A percentile compares a stretch with the other conserved stretches of the same genome.
These are phyloP conservation scores for Lymantria dispar DNA, from an alignment of 2,888 invertebrate genomes.

Conservation along the genomic window DNA sequence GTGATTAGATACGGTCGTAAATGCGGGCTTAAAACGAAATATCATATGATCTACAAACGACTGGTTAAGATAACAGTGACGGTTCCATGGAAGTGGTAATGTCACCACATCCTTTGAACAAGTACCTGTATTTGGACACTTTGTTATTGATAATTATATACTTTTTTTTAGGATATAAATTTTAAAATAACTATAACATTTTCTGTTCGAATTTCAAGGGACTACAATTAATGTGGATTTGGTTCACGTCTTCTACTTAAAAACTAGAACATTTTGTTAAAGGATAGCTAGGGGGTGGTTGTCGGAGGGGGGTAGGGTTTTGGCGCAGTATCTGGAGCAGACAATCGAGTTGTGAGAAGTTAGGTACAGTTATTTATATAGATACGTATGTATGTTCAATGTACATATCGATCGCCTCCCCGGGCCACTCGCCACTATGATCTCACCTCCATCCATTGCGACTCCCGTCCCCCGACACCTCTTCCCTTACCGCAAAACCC, in stretches of 20 bases:
- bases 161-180: no score
- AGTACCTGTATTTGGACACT: constrained; percentile 7
- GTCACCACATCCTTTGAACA: constrained; percentile 30
- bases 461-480: constrained; percentile 53
- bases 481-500: constrained; percentile 61
- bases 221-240: not conserved
- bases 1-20: constrained; percentile 4
- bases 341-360: constrained; percentile 80
- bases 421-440: constrained; percentile 82
- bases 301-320: constrained; percentile 63
- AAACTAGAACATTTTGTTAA: constrained; percentile 41
- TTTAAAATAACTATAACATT: no score
- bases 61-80: constrained; percentile 17
- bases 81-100: constrained; percentile 26
- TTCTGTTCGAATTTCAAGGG: no score
- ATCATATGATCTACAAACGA: constrained; percentile 12
- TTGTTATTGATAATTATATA: no score
- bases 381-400: constrained; percentile 80
- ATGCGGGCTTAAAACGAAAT: constrained; percentile 10
- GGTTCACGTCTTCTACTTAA: constrained; percentile 21
- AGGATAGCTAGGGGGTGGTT: constrained; percentile 52
- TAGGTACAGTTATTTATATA: constrained; percentile 79
- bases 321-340: constrained; percentile 81
- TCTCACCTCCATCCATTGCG: constrained; percentile 81
- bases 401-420: constrained; percentile 82